Evolutionary conservation across 2,888 invertebrate genomes (phyloP), one percentile per base, ranked within the genome.

Genomic region (Volucella inflata): DNA sequence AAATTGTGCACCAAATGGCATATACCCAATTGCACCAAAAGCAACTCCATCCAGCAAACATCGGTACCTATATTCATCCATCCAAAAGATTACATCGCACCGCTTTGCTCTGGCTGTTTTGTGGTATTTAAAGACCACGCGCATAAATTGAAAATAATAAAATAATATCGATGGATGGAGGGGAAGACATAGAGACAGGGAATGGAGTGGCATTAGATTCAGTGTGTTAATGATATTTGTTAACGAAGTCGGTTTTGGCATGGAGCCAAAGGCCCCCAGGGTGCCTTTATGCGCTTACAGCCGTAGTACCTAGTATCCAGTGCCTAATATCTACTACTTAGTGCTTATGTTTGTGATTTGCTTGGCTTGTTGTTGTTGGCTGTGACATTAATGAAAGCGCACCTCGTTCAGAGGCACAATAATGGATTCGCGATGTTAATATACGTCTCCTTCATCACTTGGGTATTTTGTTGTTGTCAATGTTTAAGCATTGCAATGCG

Each of bases 181-280:
- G 42, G n/a, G 8, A 14, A 12, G 51, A 46, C n/a, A 21, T 16
- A 40, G 59, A 44, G 17, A 12, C 12, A 12, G 9, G 10, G 57
- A 12, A 71, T 50, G 42, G 71, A 55, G 76, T 72, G 81, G 76
- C 85, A 85, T 81, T 85, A 85, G 85, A 85, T 85, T 85, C 81
- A 85, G 85, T 85, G 85, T 85, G 85, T 85, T 85, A 85, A 85
- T 85, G 85, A 85, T 85, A 85, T 85, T 85, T 85, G 85, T 81
- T 85, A 85, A 85, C 80, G 81, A 81, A 85, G 80, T 72, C 81
- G 64, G 72, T 85, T 85, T 81, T 85, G 85, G 85, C 85, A 50
- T 72, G 72, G 42, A 68, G 67, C 85, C 85, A 85, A 72, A 68
- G 76, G 85, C 85, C 81, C 80, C 85, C 80, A 68, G 85, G 81